Base-by-base conservation (phyloP, 2,888 invertebrate genomes). In the Hypercompe scribonia region DNA sequence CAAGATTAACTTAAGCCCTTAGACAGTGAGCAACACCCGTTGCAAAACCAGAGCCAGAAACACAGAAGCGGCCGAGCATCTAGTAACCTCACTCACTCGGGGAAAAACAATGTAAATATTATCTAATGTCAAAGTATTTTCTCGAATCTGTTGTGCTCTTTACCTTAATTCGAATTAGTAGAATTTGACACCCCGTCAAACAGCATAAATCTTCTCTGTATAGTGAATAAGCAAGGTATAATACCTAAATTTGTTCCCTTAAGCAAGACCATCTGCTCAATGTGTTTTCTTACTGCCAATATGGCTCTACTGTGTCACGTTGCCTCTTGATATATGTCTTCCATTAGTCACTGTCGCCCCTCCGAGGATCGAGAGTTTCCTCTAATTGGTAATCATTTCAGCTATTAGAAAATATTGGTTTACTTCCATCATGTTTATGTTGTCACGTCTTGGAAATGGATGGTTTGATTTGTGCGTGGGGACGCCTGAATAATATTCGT, bases 331-430 rank as follows among this genome's bases (percentile, higher is more conserved):
- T 86, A 86, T 88, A 89, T 88, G 80, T 81, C 83, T 79, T 81
- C 85, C 86, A 85, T 88, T 87, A 84, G 85, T 88, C 88, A 88
- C 78, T 82, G 87, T 88, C 86, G 80, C 76, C 79, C 78, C 39
- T 73, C 67, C 74, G 34, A 71, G 81, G 75, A 81, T 76, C 77
- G 76, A 78, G 75, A 65, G 78, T 79, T 83, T 72, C 75, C 77
- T 78, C 84, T 84, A 84, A 84, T 84, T 84, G 84, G 79, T 84
- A 84, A 84, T 84, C 84, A 84, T 81, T 84, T 76, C 70, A 71
- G 82, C 81, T 82, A 84, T 84, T 83, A 82, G 77, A 83, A 84
- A 84, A 84, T 84, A 84, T 84, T 81, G 81, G 78, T 68, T 58
- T 63, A 46, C 69, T 81, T 84, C 78, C 75, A 81, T 82, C 84